Base-by-base conservation (phyloP, 2,888 invertebrate species). In the Campoplex capitator region DNA sequence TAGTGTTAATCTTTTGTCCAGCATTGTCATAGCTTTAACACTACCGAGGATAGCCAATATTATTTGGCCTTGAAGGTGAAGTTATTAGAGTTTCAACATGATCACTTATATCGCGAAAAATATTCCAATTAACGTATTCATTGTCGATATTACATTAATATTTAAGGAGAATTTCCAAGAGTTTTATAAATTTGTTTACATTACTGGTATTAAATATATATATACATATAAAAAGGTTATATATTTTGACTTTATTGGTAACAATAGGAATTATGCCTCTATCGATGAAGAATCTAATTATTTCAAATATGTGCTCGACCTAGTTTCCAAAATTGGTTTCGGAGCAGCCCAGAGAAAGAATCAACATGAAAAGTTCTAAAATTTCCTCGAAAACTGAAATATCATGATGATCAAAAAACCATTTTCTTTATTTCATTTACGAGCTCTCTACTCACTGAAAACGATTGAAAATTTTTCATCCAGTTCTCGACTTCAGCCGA, bases 1-100 rank as follows among this genome's bases (percentile, higher is more conserved):
- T 92, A 97, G 97, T 92, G 98, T 98, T 0, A 98, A 98, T 95
- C 95, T 98, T 67, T 95, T 98, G 84, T 97, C 98, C 0, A 97
- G 97, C 84, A 96, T 98, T 77, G 94, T 97, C 11, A 97, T 97
- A 90, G 97, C 97, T 1, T 93, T 98, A 1, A 94, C 96, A 7
- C 95, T 97, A 91, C 97, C 98, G 16, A 95, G 96, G 89, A 91
- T 97, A 45, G 96, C 96, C 2, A 95, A 96, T 82, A 92, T 95
- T 83, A 93, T 95, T 83, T 96, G 96, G 96, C 95, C 96, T 38
- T 90, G 82, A 90, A 80, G 7, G 13, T 67, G 13, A 71, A 23
- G 56, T n/a, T 58, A 2, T 45, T 56, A 54, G 51, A 67, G 16
- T 62, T 48, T 18, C 51, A n/a, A 45, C 35, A 45, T n/a, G 9